Evolutionary conservation across 2,797 vertebrate genomes (phyloP).

Genomic region (Paratrypauchen microcephalus): DNA sequence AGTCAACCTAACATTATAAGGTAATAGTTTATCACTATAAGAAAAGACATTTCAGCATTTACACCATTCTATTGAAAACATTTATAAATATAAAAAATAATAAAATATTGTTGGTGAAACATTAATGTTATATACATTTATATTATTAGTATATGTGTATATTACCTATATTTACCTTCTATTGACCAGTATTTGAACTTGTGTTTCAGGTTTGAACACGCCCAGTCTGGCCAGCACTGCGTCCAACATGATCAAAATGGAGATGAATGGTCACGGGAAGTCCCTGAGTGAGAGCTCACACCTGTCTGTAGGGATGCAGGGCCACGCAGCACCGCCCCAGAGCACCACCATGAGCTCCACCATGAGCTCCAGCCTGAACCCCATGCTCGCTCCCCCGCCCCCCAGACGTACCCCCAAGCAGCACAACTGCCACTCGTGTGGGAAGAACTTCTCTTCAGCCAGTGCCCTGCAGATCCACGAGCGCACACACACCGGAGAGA

Average conservation of each 20-base stretch:
- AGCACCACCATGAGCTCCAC: slow-evolving; percentile 86
- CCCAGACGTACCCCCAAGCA: slow-evolving; percentile 98
- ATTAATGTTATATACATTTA: background rate
- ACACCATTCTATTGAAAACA: background rate
- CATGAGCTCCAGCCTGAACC: slow-evolving; percentile 89
- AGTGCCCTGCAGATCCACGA: slow-evolving; percentile 99
- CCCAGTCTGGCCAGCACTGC: slow-evolving; percentile 88
- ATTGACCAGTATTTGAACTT: background rate
- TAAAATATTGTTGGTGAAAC: background rate
- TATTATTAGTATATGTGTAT: too few relatives aligned
- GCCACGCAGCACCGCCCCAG: slow-evolving; percentile 83
- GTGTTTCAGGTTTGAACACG: slow-evolving; percentile 82
- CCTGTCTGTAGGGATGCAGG: slow-evolving; percentile 87
- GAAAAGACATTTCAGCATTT: background rate
- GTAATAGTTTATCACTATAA: background rate
- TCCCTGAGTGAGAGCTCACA: slow-evolving; percentile 87
- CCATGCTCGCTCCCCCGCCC: slow-evolving; percentile 95
- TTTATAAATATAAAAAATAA: too few relatives aligned
- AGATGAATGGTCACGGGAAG: slow-evolving; percentile 97
- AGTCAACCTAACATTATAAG: background rate
- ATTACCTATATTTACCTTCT: background rate
- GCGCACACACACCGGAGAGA: slow-evolving; percentile 98
- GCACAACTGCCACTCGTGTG: slow-evolving; percentile 98
- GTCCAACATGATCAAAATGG: slow-evolving; percentile 95
- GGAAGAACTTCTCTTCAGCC: slow-evolving; percentile 99